Conservation (phyloP, 2,113 vertebrate species). For the Haemorhous mexicanus region DNA sequence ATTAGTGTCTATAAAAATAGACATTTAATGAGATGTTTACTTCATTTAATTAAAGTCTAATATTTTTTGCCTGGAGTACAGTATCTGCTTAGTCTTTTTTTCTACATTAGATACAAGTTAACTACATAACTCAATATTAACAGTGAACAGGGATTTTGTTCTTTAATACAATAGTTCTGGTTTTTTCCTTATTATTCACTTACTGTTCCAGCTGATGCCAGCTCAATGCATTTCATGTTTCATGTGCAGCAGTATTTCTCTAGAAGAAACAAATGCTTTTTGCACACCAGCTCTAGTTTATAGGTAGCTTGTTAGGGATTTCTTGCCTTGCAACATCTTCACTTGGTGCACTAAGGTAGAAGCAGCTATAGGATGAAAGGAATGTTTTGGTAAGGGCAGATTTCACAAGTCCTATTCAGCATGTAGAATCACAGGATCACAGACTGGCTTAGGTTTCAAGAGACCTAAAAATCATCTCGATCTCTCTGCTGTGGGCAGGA, state of each 20-base stretch:
- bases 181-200: neutral
- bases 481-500: neutral
- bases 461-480: neutral
- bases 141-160: neutral
- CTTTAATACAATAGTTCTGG: neutral
- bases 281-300: neutral
- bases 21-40: conserved; percentile 35
- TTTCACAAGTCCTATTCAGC: neutral
- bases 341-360: neutral
- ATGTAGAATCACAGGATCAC: neutral
- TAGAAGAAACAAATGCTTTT: neutral
- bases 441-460: neutral
- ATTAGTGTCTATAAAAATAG: conserved; percentile 28
- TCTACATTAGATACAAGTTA: neutral
- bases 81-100: neutral
- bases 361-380: neutral
- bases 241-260: neutral
- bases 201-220: neutral
- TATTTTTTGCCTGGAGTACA: conserved; percentile 33
- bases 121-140: neutral
- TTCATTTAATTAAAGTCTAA: conserved; percentile 26
- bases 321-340: neutral
- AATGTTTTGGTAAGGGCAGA: neutral
- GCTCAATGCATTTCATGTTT: neutral
- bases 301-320: neutral